Evolutionary conservation across 1,140 invertebrate genomes (phyloP), one percentile per base, ranked within the genome.

Genomic region (Homarus americanus): DNA sequence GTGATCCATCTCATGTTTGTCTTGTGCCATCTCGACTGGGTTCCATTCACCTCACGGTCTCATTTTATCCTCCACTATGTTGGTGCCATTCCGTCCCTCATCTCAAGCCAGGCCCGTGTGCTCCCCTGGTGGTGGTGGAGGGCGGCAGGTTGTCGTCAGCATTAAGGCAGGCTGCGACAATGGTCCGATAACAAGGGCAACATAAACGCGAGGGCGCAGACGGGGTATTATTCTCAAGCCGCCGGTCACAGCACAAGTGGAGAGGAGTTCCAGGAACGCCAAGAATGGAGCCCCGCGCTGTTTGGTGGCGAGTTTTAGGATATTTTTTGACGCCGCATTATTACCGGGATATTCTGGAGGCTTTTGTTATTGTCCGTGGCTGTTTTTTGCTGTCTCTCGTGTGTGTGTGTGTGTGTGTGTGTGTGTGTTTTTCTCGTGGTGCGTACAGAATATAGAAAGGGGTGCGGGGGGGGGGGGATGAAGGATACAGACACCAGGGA

Each of bases 281-380:
- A 79, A 79, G 76, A 79, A 79, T 79, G 76, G 76, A 2, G 17
- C 36, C n/a, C 40, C 24, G 40, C 40, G 40, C 34, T 44, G 76
- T 79, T 79, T 79, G 40, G 36, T 79, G 76, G 24, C 76, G 44
- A 28, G 40, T 44, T 79, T 79, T 79, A 38, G 28, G 24, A 79
- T 44, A 79, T 69, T 79, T 79, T 79, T 49, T 49, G 76, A 79
- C 76, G 28, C 76, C 3, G 40, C 76, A 49, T 79, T 79, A 79
- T 79, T 79, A 49, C 44, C 76, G 40, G 76, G 76, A 79, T 41
- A 44, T 79, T 44, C 44, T 79, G n/a, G 44, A 79, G 76, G 76
- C 76, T 79, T 79, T 38, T 79, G 76, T 44, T 79, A 79, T 79
- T 79, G 76, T 79, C 34, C 76, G 15, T 66, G 10, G 4, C 5